Evolutionary conservation across 2,797 vertebrate genomes (phyloP).

Genomic region (Champsocephalus esox): DNA sequence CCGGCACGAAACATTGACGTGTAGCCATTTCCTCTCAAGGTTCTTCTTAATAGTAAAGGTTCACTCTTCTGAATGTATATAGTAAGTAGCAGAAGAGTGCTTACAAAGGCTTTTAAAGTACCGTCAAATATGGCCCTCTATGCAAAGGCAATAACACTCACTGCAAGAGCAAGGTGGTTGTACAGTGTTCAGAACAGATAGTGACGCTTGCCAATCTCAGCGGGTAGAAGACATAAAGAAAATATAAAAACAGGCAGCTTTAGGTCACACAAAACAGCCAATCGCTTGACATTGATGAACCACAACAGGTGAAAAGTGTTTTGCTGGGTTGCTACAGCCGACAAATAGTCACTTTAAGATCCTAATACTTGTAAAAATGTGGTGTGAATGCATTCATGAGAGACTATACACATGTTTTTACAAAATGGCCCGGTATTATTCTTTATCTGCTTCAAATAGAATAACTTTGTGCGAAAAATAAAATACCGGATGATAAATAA

Average conservation of each 20-base stretch:
- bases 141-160: slow-evolving; percentile 14
- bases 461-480: background rate
- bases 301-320: background rate
- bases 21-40: background rate
- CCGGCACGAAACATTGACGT: background rate
- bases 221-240: background rate
- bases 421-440: background rate
- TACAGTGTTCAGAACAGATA: background rate
- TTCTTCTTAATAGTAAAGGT: background rate
- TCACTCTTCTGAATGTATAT: slow-evolving; percentile 12
- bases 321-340: background rate
- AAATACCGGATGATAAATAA: background rate
- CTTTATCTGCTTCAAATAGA: background rate
- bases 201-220: slow-evolving; percentile 5
- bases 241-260: slow-evolving; percentile 9
- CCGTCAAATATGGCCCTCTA: background rate
- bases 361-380: background rate
- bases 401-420: too few species aligned
- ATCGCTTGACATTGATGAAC: background rate
- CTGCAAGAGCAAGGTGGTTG: background rate
- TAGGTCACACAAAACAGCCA: background rate
- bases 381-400: background rate
- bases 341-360: background rate
- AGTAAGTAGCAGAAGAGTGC: background rate
- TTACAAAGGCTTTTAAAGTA: slow-evolving; percentile 6